These are phyloP conservation scores for Chouioia cunea DNA, from an alignment of 2,888 invertebrate species.

Conservation along the genomic window DNA sequence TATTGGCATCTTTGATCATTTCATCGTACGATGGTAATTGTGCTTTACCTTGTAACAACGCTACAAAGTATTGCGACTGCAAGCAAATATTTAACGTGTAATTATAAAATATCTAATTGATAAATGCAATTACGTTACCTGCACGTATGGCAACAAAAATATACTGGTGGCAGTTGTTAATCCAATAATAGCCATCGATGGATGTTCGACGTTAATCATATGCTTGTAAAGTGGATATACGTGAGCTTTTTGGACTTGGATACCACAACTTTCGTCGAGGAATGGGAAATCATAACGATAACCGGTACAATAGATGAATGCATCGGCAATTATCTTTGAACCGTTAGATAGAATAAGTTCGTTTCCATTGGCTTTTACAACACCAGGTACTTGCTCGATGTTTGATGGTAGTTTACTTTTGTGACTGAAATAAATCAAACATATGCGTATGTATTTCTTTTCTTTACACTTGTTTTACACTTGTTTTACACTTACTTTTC, in stretches of 20 bases:
- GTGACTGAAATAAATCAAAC: too few species aligned
- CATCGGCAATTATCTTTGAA: constrained; percentile 74
- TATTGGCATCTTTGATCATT: too few species aligned
- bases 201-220: constrained; percentile 82
- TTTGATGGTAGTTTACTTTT: constrained; percentile 63
- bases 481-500: background rate
- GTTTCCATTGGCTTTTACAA: constrained; percentile 69
- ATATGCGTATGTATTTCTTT: too few species aligned
- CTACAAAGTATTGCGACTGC: too few species aligned
- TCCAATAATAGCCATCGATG: constrained; percentile 86
- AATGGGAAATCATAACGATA: constrained; percentile 84
- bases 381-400: constrained; percentile 72
- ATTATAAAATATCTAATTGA: too few species aligned
- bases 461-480: too few species aligned
- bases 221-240: constrained; percentile 88
- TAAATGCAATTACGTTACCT: constrained; percentile 69
- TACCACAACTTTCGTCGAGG: constrained; percentile 77
- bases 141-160: constrained; percentile 86
- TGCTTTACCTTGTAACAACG: too few species aligned
- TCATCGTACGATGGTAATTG: too few species aligned
- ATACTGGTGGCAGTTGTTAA: constrained; percentile 82
- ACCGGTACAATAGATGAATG: constrained; percentile 81
- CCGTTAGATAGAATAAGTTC: constrained; percentile 76
- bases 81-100: too few species aligned
- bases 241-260: constrained; percentile 80